phyloP scores from a whole-genome alignment of 2,888 invertebrate genomes.

The Scaptomyza flava region DNA sequence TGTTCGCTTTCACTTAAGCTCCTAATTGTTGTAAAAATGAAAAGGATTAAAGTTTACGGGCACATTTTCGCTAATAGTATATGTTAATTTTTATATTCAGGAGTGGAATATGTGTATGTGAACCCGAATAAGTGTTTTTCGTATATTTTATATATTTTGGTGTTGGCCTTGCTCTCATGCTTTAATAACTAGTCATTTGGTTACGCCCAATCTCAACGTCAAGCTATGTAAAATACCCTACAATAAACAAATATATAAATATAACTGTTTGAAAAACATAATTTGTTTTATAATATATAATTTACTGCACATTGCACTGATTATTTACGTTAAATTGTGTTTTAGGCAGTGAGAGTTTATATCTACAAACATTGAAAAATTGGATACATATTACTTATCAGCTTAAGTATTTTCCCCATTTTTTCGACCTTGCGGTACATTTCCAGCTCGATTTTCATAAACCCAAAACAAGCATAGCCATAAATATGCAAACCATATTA shows the following conservation, averaged over 20 bases:
- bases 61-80: conserved; percentile 1
- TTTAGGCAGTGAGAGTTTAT: background rate
- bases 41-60: conserved; percentile 19
- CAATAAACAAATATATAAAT: background rate
- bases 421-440: background rate
- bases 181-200: background rate
- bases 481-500: conserved; percentile 57
- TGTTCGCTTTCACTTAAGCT: conserved; percentile 23
- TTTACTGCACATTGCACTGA: too few relatives aligned
- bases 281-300: too few relatives aligned
- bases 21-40: conserved; percentile 23
- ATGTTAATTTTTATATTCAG: conserved; percentile 14
- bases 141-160: background rate
- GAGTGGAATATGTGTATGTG: background rate
- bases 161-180: background rate
- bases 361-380: background rate
- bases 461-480: conserved; percentile 37
- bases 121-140: background rate
- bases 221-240: background rate
- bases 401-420: background rate
- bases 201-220: background rate
- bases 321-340: too few relatives aligned
- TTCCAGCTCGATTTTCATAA: conserved; percentile 42
- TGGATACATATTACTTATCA: background rate
- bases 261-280: too few relatives aligned